Evolutionary conservation across 2,797 vertebrate species (phyloP), one percentile per base, ranked within the genome.

Genomic region (Atherinosoma microstoma): DNA sequence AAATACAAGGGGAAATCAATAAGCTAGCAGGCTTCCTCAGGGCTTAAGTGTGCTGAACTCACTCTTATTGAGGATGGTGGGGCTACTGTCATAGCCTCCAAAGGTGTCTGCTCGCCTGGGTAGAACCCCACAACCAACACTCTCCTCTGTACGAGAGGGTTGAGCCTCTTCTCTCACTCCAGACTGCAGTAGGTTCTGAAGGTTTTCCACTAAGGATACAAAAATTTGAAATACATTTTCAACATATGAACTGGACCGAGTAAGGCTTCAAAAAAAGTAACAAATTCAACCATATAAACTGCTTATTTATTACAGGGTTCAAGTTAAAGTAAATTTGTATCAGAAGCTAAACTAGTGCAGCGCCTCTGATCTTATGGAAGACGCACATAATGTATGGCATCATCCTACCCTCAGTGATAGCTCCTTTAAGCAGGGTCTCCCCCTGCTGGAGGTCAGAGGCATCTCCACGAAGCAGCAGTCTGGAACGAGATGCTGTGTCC

Each of bases 91-190:
- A 1, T 95, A 96, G 74, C 97, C 96, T 32, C 96, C 97, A n/a
- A 96, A 98, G 35, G 97, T 97, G 70, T 95, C 97, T 0, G 96
- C 96, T 89, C 97, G 92, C 73, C 92, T 93, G n/a, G 95, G 95
- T 3, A 94, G 91, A 29, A 68, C 36, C 47, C 88, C 91, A 0
- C 84, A 88, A 2, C 77, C 67, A 0, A 77, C 60, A 24, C 76
- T 88, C 0, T 95, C 95, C 16, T 96, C 96, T 0, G 49, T 53
- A 16, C 79, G 93, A 15, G 87, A 34, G 6, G 75, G 62, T 6
- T 75, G 58, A 36, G 72, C 12, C 54, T 88, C 88, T 6, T 76
- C 90, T 67, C 81, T 93, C 62, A 94, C 92, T 38, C 87, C 92
- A 15, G 91, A 94, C 70, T 95, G 92, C 79, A 99, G 89, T 40